Evolutionary conservation across 2,113 vertebrate genomes (phyloP), one percentile per base, ranked within the genome.

Genomic region (Arothron firmamentum): DNA sequence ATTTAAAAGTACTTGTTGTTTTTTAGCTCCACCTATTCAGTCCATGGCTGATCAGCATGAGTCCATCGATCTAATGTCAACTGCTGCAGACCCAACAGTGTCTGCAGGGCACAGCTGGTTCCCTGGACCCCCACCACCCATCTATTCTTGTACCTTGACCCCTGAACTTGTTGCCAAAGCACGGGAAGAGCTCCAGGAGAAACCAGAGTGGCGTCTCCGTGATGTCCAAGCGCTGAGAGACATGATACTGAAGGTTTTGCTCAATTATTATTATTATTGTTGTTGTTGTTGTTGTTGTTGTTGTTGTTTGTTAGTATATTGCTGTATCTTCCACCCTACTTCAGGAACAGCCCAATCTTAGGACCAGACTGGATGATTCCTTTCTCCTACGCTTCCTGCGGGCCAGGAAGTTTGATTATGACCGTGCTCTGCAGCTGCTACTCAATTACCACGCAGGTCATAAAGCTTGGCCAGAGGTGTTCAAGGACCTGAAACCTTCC

Each of bases 321-420:
- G 34, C 34, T 38, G 34, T 11, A 38, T 12, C 8, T 38, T 38
- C 34, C 34, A 38, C 6, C 34, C 34, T 38, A 12, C 87, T 90
- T 59, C 93, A 98, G 86, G 95, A 98, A 28, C 94, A 92, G 34
- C 96, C 95, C 0, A 89, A 92, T 73, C 90, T 99, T 74, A 87
- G 92, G 19, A 98, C 97, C 0, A 87, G 94, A 4, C 88, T 98
- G 47, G 97, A 99, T 0, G 97, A 99, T 6, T 86, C 93, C 41
- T 99, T 98, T 65, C 88, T 99, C 47, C 84, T 99, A 12, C 93
- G 95, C 41, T 99, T 99, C 87, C 94, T 99, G 59, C 91, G 97
- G 45, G 97, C 97, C 70, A 92, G 97, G 80, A 99, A 99, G 80
- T 99, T 99, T 0, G 96, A 99, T 83, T 98, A 99, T 0, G 97